These are phyloP conservation scores for Aplocera efformata DNA, from an alignment of 2,888 invertebrate genomes.

Conservation along the genomic window DNA sequence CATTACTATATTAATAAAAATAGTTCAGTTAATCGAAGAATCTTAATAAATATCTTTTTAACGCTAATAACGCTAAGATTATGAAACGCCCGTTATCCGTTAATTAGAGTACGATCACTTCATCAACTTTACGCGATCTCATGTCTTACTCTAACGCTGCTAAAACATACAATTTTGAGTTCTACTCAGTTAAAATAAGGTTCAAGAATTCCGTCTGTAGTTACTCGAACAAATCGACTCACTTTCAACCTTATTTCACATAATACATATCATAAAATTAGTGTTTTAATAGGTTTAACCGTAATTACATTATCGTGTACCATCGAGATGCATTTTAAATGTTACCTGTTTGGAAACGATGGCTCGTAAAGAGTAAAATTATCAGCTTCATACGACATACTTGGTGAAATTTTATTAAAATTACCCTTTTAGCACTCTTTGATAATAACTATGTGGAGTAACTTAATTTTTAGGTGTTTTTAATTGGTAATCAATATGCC, in stretches of 20 bases:
- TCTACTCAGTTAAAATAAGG: conserved; percentile 1
- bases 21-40: conserved; percentile 1
- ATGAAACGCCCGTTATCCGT: conserved; percentile 3
- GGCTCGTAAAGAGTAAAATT: conserved; percentile 11
- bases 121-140: conserved; percentile 14
- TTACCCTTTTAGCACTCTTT: background rate
- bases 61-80: conserved; percentile 3
- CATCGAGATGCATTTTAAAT: conserved; percentile 9
- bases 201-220: background rate
- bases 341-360: conserved; percentile 14
- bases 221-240: background rate
- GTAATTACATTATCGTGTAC: conserved; percentile 16
- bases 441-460: background rate
- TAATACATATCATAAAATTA: conserved; percentile 2
- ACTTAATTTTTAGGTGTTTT: background rate
- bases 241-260: conserved; percentile 8
- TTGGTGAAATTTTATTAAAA: conserved; percentile 2
- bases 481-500: too few relatives aligned
- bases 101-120: conserved; percentile 19
- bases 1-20: conserved; percentile 1
- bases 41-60: conserved; percentile 7
- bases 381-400: conserved; percentile 5
- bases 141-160: conserved; percentile 3
- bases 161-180: conserved; percentile 5
- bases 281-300: conserved; percentile 6